phyloP scores from a whole-genome alignment of 2,888 invertebrate genomes.

The Spodoptera picta region DNA sequence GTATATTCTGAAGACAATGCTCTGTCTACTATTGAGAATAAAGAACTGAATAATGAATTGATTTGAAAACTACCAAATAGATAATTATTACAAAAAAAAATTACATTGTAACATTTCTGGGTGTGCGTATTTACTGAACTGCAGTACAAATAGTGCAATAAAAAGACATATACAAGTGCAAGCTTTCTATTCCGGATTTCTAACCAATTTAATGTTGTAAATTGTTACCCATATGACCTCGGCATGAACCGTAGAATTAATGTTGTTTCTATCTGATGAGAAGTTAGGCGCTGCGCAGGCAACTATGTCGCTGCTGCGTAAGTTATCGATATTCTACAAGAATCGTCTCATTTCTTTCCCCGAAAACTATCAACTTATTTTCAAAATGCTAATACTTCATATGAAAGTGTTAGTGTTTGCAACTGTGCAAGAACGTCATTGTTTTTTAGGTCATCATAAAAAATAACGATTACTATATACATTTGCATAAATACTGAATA shows the following conservation, averaged over 20 bases:
- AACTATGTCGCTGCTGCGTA: slow-evolving; percentile 15
- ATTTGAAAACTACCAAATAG: slow-evolving; percentile 35
- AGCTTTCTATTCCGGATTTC: slow-evolving; percentile 53
- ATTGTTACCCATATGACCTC: slow-evolving; percentile 47
- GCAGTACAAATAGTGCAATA: slow-evolving; percentile 34
- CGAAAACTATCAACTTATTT: neutral
- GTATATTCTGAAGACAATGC: slow-evolving; percentile 57
- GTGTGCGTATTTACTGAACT: slow-evolving; percentile 13
- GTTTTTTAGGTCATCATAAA: no score
- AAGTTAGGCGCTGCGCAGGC: slow-evolving; percentile 16
- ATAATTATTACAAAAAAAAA: neutral
- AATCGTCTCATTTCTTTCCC: slow-evolving; percentile 9
- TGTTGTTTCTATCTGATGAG: slow-evolving; percentile 33
- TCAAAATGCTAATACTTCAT: no score
- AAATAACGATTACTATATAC: no score
- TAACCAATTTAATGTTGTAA: slow-evolving; percentile 45
- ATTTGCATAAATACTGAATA: no score
- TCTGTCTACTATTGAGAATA: slow-evolving; percentile 40
- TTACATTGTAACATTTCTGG: no score
- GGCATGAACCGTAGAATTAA: slow-evolving; percentile 41
- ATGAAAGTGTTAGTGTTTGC: no score
- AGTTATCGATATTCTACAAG: slow-evolving; percentile 15
- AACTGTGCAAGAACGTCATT: no score
- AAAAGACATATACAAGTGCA: slow-evolving; percentile 28
- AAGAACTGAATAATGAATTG: slow-evolving; percentile 31